Base-by-base conservation (phyloP, 2,113 vertebrate species). In the Suricata suricatta region DNA sequence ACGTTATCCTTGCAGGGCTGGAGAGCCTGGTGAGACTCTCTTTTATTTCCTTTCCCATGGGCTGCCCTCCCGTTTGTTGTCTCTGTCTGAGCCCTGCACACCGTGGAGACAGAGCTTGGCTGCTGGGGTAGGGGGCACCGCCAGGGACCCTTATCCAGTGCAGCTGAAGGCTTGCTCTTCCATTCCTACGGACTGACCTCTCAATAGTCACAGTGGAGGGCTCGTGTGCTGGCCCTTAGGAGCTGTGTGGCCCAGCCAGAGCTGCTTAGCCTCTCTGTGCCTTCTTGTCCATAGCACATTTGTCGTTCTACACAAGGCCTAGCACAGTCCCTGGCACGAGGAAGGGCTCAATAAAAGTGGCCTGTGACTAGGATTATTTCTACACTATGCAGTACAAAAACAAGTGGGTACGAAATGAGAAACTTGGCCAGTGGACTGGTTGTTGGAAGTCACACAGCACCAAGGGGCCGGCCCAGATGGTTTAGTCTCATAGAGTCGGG, bases 11-110 rank as follows among this genome's bases (percentile, higher is more conserved):
- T 21, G 54, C 23, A 19, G 44, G 80, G 41, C 54, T 11, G 0
- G 19, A 35, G 16, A 13, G n/a, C 12, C 38, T 35, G 41, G 64
- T 21, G 13, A 14, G 23, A 69, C 7, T 15, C 57, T 76, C 23
- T 15, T 69, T 33, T 74, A 0, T 27, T 57, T 76, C 47, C 27
- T 29, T 52, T 63, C 38, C 7, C 13, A 3, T 5, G 0, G 0
- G 47, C 19, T 0, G 0, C 44, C 60, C 38, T 44, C 33, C 17
- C 17, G 33, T 29, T 15, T 3, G 7, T 10, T 9, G 2, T 29
- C 10, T 41, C 50, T 29, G 31, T 33, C 71, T 8, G 31, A 71
- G 38, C 33, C 31, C 66, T 76, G 2, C 1, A 1, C n/a, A 47
- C 14, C 11, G 1, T 44, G 63, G 52, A 60, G 38, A 44, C 7